phyloP scores from a whole-genome alignment of 2,113 vertebrate species.

The Pygoscelis adeliae region DNA sequence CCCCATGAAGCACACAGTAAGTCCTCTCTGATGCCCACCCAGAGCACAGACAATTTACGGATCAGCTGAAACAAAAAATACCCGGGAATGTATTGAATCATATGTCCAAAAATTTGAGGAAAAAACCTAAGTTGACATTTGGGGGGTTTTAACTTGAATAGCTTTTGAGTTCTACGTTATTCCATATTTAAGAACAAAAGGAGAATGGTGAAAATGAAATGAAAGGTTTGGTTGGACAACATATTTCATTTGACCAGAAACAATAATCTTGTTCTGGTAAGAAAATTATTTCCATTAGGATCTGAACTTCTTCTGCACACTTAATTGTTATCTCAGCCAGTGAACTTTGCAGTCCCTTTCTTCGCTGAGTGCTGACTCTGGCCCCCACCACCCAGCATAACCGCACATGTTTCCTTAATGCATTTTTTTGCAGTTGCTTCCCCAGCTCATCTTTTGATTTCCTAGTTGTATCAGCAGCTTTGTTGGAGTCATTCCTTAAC shows the following conservation, averaged over 20 bases:
- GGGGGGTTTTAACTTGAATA: not conserved
- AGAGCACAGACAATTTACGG: not conserved
- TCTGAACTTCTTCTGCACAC: not conserved
- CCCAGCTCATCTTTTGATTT: conserved; percentile 7
- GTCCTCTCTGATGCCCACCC: not conserved
- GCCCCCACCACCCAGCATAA: not conserved
- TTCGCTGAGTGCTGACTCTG: not conserved
- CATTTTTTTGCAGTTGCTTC: not conserved
- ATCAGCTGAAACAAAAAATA: not conserved
- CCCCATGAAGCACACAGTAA: not conserved
- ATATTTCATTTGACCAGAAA: not conserved
- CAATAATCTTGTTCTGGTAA: not conserved
- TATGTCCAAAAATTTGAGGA: not conserved
- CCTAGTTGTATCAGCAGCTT: conserved; percentile 22
- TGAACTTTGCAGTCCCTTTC: not conserved
- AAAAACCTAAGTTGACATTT: not conserved
- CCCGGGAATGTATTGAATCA: not conserved
- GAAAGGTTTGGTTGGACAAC: not conserved
- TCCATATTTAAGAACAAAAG: not conserved
- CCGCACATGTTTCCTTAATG: not conserved
- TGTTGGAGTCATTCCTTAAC: not conserved
- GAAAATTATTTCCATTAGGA: not conserved
- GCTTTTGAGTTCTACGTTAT: not conserved
- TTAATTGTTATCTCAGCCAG: not conserved
- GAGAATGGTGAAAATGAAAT: not conserved